These are phyloP conservation scores for Napeogenes sylphis DNA, from an alignment of 2,888 invertebrate genomes.

Conservation along the genomic window DNA sequence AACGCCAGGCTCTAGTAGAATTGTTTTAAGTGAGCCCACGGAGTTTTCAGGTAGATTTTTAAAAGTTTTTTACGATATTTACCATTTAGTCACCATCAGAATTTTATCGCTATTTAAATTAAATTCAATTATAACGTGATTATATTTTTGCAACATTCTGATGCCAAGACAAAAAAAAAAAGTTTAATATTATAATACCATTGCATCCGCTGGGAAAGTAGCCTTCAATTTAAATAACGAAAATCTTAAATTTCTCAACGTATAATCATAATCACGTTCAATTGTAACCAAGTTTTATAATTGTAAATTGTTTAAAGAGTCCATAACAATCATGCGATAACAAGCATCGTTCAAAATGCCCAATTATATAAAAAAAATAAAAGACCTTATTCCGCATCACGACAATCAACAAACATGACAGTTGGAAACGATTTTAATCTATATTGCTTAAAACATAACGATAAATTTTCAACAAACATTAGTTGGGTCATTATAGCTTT, in stretches of 20 bases:
- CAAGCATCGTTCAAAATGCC: not conserved
- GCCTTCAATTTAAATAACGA: no score
- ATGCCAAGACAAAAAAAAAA: no score
- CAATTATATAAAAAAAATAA: constrained; percentile 2
- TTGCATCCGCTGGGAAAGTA: no score
- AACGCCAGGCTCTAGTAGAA: no score
- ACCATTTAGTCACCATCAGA: not conserved
- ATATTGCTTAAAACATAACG: not conserved
- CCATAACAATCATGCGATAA: not conserved
- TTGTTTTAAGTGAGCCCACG: no score
- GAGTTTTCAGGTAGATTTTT: no score
- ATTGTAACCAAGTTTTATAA: constrained; percentile 5
- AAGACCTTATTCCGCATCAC: constrained; percentile 1
- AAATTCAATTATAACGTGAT: no score
- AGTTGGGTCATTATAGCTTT: not conserved
- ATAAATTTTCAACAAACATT: not conserved
- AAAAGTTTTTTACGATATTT: no score
- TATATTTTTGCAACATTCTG: no score
- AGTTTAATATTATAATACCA: no score
- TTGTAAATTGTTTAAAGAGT: not conserved
- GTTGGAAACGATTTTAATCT: not conserved
- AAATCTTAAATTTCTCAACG: no score
- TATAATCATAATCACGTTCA: not conserved
- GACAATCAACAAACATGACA: not conserved
- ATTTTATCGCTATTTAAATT: no score